A percentile compares a stretch with the other conserved stretches of the same genome.
Conservation (phyloP, 2,888 invertebrate genomes). For the Andricus quercusramuli region DNA sequence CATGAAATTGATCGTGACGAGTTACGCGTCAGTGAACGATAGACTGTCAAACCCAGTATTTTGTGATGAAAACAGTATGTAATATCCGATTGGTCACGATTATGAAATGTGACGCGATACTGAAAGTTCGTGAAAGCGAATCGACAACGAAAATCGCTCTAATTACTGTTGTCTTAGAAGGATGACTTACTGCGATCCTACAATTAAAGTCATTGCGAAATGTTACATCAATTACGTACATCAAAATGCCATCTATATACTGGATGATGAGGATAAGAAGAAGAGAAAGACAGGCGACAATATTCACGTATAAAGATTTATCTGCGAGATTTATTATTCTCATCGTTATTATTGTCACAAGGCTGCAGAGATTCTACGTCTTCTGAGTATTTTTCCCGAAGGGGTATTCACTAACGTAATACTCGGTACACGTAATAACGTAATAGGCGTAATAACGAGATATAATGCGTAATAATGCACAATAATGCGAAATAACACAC, state of each 20-base stretch:
- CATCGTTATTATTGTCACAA: slow-evolving; percentile 33
- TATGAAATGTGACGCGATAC: neutral
- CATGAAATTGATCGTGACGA: neutral
- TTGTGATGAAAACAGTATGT: slow-evolving; percentile 7
- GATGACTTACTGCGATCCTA: slow-evolving; percentile 12
- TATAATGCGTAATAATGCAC: too few species aligned
- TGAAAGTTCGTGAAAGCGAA: slow-evolving; percentile 2
- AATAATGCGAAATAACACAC: too few species aligned
- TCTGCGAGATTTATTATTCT: slow-evolving; percentile 34
- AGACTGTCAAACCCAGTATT: slow-evolving; percentile 5
- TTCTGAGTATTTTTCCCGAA: too few species aligned
- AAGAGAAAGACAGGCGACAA: slow-evolving; percentile 20
- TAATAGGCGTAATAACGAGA: too few species aligned
- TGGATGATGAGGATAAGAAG: slow-evolving; percentile 24
- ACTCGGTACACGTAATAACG: too few species aligned
- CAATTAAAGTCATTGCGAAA: slow-evolving; percentile 18
- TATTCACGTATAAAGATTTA: slow-evolving; percentile 17
- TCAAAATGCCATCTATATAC: slow-evolving; percentile 10
- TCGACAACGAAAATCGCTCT: slow-evolving; percentile 10
- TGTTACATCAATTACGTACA: slow-evolving; percentile 27
- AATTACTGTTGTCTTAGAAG: slow-evolving; percentile 4
- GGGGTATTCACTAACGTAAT: too few species aligned
- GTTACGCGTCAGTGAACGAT: neutral
- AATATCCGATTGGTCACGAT: slow-evolving; percentile 4
- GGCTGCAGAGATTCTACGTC: slow-evolving; percentile 2